Percentiles rank a stretch among this genome's conserved stretches.
phyloP scores from a whole-genome alignment of 2,888 invertebrate species.

The Nyleta sp. region DNA sequence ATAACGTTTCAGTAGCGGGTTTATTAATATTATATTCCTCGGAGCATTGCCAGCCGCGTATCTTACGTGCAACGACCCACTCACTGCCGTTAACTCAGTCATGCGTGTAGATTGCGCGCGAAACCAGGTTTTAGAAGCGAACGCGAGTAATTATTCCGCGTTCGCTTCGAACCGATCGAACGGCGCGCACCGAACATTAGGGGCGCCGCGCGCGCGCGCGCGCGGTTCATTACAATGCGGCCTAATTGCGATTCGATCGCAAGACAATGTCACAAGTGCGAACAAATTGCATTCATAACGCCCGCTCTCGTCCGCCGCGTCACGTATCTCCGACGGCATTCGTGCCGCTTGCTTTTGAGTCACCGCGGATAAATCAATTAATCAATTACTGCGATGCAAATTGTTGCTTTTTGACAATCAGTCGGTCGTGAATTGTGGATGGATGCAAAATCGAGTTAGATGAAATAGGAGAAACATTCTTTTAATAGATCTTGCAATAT shows the following conservation, averaged over 20 bases:
- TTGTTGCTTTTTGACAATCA: too few relatives aligned
- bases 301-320: neutral
- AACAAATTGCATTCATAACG: slow-evolving; percentile 15
- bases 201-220: too few relatives aligned
- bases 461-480: too few relatives aligned
- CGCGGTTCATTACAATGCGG: slow-evolving; percentile 12
- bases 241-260: slow-evolving; percentile 38
- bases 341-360: too few relatives aligned
- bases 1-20: slow-evolving; percentile 45
- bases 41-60: too few relatives aligned
- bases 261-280: slow-evolving; percentile 32
- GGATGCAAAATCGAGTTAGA: too few relatives aligned
- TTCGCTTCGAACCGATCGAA: slow-evolving; percentile 1
- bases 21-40: slow-evolving; percentile 56
- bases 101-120: slow-evolving; percentile 68
- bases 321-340: too few relatives aligned
- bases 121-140: slow-evolving; percentile 64
- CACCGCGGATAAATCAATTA: too few relatives aligned
- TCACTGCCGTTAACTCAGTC: slow-evolving; percentile 62
- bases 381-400: too few relatives aligned
- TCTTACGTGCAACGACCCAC: slow-evolving; percentile 63
- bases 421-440: too few relatives aligned
- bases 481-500: too few relatives aligned
- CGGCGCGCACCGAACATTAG: slow-evolving; percentile 12
- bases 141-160: slow-evolving; percentile 64